Evolutionary conservation across 2,888 invertebrate genomes (phyloP).

Genomic region (Callimorpha dominula): DNA sequence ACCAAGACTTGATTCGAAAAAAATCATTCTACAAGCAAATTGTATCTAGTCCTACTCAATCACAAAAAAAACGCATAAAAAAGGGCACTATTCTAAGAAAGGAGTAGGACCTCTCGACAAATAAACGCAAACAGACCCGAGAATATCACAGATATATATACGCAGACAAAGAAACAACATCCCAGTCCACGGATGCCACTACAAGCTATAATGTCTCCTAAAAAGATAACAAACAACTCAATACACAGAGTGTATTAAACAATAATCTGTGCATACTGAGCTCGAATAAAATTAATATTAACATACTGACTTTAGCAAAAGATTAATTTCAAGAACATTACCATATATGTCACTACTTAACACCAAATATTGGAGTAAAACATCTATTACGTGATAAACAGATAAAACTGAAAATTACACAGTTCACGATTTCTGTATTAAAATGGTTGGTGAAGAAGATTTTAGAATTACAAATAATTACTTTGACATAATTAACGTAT

Average conservation of each 20-base stretch:
- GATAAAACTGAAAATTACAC: background rate
- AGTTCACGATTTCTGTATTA: background rate
- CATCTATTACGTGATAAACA: background rate
- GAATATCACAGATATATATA: too few species aligned
- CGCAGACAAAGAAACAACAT: too few species aligned
- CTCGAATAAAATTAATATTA: background rate
- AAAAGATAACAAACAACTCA: too few species aligned
- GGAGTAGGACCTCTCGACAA: too few species aligned
- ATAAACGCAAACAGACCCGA: too few species aligned
- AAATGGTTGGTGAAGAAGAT: background rate
- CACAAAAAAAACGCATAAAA: too few species aligned
- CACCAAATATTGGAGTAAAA: background rate
- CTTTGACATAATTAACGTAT: background rate
- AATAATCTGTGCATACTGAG: background rate
- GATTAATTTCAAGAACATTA: background rate
- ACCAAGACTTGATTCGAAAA: too few species aligned
- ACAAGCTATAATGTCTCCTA: too few species aligned
- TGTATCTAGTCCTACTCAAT: too few species aligned
- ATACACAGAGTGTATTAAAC: background rate
- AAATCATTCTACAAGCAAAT: too few species aligned
- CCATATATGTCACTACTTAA: background rate
- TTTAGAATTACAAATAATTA: background rate
- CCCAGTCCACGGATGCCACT: too few species aligned
- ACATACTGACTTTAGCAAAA: background rate
- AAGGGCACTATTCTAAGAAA: too few species aligned